Conservation (phyloP, 2,888 invertebrate species). For the Oligia latruncula region DNA sequence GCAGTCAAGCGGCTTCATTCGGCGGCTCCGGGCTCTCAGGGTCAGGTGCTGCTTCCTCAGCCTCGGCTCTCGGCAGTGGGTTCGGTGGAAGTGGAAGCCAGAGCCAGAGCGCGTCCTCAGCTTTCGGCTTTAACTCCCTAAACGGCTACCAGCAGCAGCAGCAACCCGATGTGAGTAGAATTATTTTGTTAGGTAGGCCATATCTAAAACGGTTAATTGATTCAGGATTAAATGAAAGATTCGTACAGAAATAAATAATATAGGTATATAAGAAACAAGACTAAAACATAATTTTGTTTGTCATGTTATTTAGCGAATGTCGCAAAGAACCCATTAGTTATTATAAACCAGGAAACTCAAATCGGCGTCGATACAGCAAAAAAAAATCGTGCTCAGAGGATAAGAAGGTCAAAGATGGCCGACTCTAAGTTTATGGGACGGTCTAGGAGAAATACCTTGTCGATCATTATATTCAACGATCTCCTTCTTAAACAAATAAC, state of each 20-base stretch:
- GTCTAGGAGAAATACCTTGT: not conserved
- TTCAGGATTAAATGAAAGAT: not conserved
- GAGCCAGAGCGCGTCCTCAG: slow-evolving; percentile 85
- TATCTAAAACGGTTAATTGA: not conserved
- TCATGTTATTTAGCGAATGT: not conserved
- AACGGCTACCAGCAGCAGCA: slow-evolving; percentile 78
- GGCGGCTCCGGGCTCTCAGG: slow-evolving; percentile 75
- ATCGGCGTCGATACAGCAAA: not conserved
- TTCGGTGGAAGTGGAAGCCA: slow-evolving; percentile 80
- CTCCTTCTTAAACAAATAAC: not conserved
- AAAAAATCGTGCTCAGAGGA: not conserved
- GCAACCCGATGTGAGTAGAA: slow-evolving; percentile 78
- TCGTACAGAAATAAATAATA: not conserved
- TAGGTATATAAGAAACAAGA: not conserved
- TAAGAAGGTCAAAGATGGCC: not conserved
- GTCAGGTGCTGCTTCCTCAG: slow-evolving; percentile 82
- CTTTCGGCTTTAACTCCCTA: slow-evolving; percentile 84
- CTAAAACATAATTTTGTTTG: not conserved
- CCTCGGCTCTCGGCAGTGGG: slow-evolving; percentile 75
- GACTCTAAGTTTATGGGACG: not conserved
- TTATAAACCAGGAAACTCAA: not conserved
- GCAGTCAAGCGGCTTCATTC: slow-evolving; percentile 87
- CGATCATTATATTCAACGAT: not conserved
- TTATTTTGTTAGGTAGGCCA: not conserved
- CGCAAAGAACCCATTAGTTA: not conserved